A percentile compares a stretch with the other conserved stretches of the same genome.
Conservation (phyloP, 2,113 vertebrate genomes). For the Eretmochelys imbricata region DNA sequence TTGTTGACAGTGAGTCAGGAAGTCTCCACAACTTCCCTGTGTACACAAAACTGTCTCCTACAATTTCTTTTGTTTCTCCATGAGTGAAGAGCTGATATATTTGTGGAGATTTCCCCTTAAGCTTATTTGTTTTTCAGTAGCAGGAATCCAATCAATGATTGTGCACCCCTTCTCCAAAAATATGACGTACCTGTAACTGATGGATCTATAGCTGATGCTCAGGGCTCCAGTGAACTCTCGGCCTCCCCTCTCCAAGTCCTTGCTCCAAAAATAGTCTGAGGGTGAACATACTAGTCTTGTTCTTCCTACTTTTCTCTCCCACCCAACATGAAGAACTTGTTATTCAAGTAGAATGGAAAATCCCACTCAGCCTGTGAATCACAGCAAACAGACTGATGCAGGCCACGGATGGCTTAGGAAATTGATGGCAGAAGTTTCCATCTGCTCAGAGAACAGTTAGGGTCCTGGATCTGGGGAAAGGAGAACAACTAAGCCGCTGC, state of each 20-base stretch:
- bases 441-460: conserved; percentile 61
- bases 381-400: conserved; percentile 65
- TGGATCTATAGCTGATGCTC: not conserved
- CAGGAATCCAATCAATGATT: not conserved
- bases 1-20: not conserved
- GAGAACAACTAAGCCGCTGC: conserved; percentile 35
- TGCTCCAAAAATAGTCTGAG: not conserved
- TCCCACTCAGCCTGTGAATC: conserved; percentile 77
- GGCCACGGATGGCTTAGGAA: conserved; percentile 62
- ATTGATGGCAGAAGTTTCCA: conserved; percentile 73
- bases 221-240: not conserved
- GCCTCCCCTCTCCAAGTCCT: not conserved
- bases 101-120: not conserved
- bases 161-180: not conserved
- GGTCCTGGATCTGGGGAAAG: conserved; percentile 1
- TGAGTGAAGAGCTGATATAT: not conserved
- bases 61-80: not conserved
- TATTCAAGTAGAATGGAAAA: conserved; percentile 78
- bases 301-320: not conserved
- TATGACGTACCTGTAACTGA: not conserved
- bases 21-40: not conserved
- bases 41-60: not conserved
- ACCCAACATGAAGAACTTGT: conserved; percentile 36
- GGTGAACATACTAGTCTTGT: not conserved
- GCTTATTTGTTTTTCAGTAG: not conserved